Evolutionary conservation across 2,113 vertebrate species (phyloP).

Genomic region (Alethe diademata): DNA sequence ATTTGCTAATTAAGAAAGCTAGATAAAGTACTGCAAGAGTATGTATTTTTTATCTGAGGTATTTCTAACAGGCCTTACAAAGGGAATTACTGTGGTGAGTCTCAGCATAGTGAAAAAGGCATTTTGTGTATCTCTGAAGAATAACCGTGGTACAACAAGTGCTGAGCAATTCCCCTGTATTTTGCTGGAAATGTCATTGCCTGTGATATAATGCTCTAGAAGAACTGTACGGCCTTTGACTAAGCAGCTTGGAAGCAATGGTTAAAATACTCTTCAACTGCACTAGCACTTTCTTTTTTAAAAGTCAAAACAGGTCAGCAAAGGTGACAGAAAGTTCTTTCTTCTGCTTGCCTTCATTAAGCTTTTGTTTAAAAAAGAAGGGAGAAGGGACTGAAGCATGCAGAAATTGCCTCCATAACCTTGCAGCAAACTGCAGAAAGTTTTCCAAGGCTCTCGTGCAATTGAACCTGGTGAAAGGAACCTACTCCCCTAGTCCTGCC

Average conservation of each 20-base stretch:
- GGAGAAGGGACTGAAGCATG: conserved; percentile 22
- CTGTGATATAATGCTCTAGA: background rate
- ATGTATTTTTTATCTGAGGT: background rate
- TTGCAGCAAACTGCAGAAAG: conserved; percentile 50
- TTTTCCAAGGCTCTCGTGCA: conserved; percentile 33
- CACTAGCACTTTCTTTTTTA: conserved; percentile 36
- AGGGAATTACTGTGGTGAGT: background rate
- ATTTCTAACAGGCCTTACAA: background rate
- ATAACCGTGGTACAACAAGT: background rate
- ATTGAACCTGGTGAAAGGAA: conserved; percentile 41
- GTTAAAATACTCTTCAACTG: conserved; percentile 13
- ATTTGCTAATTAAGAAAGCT: background rate
- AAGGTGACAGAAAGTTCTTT: conserved; percentile 30
- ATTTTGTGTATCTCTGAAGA: background rate
- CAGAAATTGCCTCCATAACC: conserved; percentile 39
- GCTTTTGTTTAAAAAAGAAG: background rate
- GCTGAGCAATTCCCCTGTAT: background rate
- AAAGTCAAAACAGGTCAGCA: background rate
- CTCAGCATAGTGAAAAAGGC: background rate
- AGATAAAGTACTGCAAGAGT: background rate
- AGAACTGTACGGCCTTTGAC: background rate
- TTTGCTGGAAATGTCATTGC: background rate
- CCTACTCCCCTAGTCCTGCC: background rate
- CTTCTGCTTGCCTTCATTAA: conserved; percentile 32
- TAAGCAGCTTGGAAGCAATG: background rate